Evolutionary conservation across 2,888 invertebrate genomes (phyloP), one percentile per base, ranked within the genome.

Genomic region (Oscheius onirici): DNA sequence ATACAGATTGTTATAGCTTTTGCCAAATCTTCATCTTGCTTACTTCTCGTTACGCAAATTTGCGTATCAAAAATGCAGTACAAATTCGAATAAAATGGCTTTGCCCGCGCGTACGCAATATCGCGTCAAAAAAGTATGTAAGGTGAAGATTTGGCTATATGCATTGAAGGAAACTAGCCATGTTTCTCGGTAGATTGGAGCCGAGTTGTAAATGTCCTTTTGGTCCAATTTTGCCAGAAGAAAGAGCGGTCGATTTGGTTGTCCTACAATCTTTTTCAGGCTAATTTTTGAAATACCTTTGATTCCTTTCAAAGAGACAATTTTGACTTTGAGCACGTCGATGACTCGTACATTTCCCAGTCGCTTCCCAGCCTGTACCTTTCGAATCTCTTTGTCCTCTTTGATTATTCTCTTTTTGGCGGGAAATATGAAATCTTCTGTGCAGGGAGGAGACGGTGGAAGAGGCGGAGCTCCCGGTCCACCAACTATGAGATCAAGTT

Each of bases 171-270:
- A n/a, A n/a, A n/a, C n/a, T n/a, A n/a, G n/a, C 68, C 57, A 68
- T 3, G 63, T 51, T 28, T 70, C 63, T 40, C 70, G 51, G 26
- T 43, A 40, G 24, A 70, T 43, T 10, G 70, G 44, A 8, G 70
- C 41, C 15, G 70, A 70, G 20, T 43, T 43, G 54, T 70, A 61
- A 20, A 70, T 70, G 24, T 70, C 70, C 22, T 55, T 51, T 13
- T 70, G 70, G 15, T 70, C 70, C 11, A 70, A 40, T 44, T 70
- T 70, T 20, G 70, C 70, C 10, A 70, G 17, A 3, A 70, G 20
- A 40, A 70, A 70, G 17, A 70, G 28, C 6, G 70, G 70, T 24
- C 55, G 22, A 61, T 40, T 54, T 17, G 41, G 40, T 24, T 61
- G 54, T 6, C 70, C 70, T 69, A 26, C 20, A 20, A 52, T 52